Evolutionary conservation across 2,797 vertebrate species (phyloP).

Genomic region (Hyperoplus immaculatus): DNA sequence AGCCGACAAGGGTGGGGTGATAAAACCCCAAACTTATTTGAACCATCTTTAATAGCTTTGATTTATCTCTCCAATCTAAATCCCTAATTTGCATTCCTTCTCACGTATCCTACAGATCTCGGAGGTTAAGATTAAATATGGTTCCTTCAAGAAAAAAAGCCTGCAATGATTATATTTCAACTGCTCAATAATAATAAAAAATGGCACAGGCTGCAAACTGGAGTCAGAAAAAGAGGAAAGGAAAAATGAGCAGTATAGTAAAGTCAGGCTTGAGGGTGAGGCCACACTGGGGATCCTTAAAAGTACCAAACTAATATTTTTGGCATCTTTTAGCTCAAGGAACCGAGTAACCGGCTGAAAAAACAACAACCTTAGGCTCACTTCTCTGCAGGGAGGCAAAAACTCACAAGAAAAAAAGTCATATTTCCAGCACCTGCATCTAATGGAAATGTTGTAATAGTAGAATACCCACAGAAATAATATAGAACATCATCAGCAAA

Average conservation of each 20-base stretch:
- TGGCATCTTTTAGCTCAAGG: neutral
- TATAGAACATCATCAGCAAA: neutral
- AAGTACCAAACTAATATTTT: neutral
- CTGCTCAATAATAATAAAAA: neutral
- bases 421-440: neutral
- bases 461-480: neutral
- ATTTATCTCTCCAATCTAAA: conserved; percentile 9
- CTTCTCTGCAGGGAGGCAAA: conserved; percentile 1
- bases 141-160: conserved; percentile 4
- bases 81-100: conserved; percentile 21
- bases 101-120: neutral
- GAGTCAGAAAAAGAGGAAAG: neutral
- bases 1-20: neutral
- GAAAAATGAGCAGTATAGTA: neutral
- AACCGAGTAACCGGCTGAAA: neutral
- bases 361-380: neutral
- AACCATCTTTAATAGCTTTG: conserved; percentile 23
- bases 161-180: conserved; percentile 6
- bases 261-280: neutral
- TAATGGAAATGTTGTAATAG: neutral
- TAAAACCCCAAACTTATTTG: neutral
- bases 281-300: neutral
- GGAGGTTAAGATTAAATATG: neutral
- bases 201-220: neutral
- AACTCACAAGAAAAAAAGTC: neutral